A percentile compares a stretch with the other conserved stretches of the same genome.
phyloP scores from a whole-genome alignment of 2,888 invertebrate genomes.

The Amaurobius ferox region DNA sequence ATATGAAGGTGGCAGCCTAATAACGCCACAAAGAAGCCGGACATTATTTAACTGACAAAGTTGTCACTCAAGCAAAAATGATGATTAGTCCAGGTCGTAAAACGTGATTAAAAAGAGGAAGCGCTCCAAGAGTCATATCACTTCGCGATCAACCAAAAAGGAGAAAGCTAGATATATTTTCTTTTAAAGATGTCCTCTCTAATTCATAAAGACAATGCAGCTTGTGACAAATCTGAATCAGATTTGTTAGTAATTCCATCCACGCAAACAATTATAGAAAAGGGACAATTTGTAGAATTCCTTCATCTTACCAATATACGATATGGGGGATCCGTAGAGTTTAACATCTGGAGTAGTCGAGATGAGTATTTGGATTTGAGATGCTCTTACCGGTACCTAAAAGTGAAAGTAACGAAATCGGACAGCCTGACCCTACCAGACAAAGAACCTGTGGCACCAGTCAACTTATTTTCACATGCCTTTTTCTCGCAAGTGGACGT shows the following conservation, averaged over 20 bases:
- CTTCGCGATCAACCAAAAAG: background rate
- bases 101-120: constrained; percentile 20
- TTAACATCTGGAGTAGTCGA: constrained; percentile 20
- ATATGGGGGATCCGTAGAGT: constrained; percentile 41
- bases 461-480: constrained; percentile 37
- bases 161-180: constrained; percentile 22
- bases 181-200: background rate
- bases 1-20: background rate
- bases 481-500: constrained; percentile 38
- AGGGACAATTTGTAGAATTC: constrained; percentile 28
- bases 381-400: constrained; percentile 14
- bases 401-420: constrained; percentile 36
- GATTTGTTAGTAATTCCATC: constrained; percentile 20
- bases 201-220: constrained; percentile 6
- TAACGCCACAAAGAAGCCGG: background rate
- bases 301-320: constrained; percentile 18
- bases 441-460: constrained; percentile 15
- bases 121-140: background rate
- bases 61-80: background rate
- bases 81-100: constrained; percentile 21
- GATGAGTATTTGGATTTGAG: constrained; percentile 37
- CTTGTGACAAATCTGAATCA: constrained; percentile 23
- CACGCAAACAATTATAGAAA: constrained; percentile 9
- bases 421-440: background rate
- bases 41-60: background rate